A percentile compares a stretch with the other conserved stretches of the same genome.
Evolutionary conservation across 2,888 invertebrate species (phyloP).

Genomic region (Eupithecia vulgata): DNA sequence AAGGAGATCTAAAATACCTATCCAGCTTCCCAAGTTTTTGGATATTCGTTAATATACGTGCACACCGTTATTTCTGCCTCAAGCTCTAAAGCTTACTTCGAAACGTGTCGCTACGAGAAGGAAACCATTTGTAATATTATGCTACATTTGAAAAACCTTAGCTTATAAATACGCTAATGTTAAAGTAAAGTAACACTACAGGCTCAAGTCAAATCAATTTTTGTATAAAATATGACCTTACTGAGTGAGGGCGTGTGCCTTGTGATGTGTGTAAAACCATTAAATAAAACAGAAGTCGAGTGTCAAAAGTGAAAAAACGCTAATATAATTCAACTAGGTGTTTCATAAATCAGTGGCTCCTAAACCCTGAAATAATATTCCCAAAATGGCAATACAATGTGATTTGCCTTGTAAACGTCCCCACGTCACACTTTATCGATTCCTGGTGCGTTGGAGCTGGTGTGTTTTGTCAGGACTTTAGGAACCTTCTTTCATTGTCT

Average conservation of each 20-base stretch:
- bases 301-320: no score
- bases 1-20: background rate
- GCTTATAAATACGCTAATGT: no score
- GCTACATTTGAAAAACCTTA: no score
- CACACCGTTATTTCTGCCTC: background rate
- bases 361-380: background rate
- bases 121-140: no score
- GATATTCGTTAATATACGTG: background rate
- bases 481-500: background rate
- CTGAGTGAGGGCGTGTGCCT: no score
- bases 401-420: conserved; percentile 1
- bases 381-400: background rate
- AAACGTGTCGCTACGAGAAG: no score
- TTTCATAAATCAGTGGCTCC: background rate
- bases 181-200: no score
- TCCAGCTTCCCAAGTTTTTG: background rate
- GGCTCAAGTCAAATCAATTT: no score
- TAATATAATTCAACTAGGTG: no score
- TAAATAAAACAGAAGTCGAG: no score
- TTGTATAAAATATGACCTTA: no score
- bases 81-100: background rate
- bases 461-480: background rate
- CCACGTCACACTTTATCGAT: background rate
- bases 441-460: background rate
- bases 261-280: no score